phyloP scores from a whole-genome alignment of 2,113 vertebrate genomes.

The Lycaon pictus region DNA sequence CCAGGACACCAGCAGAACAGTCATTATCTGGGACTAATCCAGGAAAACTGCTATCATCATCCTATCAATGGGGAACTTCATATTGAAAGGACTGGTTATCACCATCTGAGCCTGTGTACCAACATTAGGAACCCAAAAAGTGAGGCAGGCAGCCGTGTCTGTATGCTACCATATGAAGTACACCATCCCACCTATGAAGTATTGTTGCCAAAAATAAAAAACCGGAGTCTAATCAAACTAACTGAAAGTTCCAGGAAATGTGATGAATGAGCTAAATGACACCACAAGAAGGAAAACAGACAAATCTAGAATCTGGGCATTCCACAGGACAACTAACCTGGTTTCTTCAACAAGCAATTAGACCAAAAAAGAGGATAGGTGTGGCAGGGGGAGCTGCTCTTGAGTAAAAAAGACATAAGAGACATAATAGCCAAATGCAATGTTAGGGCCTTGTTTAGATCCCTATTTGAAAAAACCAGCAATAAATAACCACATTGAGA shows the following conservation, averaged over 20 bases:
- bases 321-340: neutral
- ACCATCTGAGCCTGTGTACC: neutral
- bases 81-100: neutral
- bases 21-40: neutral
- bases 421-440: neutral
- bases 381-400: neutral
- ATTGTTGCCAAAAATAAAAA: neutral
- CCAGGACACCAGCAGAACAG: neutral
- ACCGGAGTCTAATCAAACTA: neutral
- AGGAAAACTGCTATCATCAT: neutral
- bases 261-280: neutral
- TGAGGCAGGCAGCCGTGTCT: neutral
- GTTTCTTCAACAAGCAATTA: neutral
- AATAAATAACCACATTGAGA: neutral
- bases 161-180: no score
- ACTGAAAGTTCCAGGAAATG: neutral
- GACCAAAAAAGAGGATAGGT: neutral
- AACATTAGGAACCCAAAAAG: neutral
- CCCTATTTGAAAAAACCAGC: neutral
- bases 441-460: neutral
- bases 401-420: neutral
- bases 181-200: neutral
- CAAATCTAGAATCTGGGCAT: neutral
- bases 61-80: neutral
- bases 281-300: neutral